phyloP scores from a whole-genome alignment of 2,113 vertebrate species.

The Zosterops hypoxanthus region DNA sequence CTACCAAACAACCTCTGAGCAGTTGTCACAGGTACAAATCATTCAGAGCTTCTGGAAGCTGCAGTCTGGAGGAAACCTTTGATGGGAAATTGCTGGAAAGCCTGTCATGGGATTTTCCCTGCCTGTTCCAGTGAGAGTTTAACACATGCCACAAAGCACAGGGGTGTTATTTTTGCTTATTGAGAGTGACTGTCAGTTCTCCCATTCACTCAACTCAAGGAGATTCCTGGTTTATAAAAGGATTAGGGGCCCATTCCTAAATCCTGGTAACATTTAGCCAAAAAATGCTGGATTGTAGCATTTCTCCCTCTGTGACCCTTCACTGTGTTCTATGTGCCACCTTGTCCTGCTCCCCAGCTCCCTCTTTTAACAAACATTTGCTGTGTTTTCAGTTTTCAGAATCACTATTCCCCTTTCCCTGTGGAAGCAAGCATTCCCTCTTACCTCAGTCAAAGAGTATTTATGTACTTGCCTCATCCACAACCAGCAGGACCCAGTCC shows the following conservation, averaged over 20 bases:
- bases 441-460: neutral
- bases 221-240: neutral
- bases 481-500: neutral
- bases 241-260: neutral
- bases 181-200: fast-evolving
- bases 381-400: neutral
- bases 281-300: neutral
- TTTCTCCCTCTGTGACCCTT: neutral
- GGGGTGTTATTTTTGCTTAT: neutral
- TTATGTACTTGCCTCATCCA: neutral
- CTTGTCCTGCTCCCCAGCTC: neutral
- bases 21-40: neutral
- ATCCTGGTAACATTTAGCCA: neutral
- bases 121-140: neutral
- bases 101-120: neutral
- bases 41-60: neutral
- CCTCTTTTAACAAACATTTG: neutral
- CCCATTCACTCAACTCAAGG: neutral
- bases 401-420: fast-evolving
- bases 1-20: neutral
- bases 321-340: neutral
- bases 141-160: fast-evolving
- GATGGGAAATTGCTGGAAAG: neutral
- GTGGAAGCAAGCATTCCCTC: neutral
- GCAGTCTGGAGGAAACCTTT: neutral